Percentiles rank a stretch among this genome's conserved stretches.
These are phyloP conservation scores for Eupithecia tripunctaria DNA, from an alignment of 2,888 invertebrate species.

Conservation along the genomic window DNA sequence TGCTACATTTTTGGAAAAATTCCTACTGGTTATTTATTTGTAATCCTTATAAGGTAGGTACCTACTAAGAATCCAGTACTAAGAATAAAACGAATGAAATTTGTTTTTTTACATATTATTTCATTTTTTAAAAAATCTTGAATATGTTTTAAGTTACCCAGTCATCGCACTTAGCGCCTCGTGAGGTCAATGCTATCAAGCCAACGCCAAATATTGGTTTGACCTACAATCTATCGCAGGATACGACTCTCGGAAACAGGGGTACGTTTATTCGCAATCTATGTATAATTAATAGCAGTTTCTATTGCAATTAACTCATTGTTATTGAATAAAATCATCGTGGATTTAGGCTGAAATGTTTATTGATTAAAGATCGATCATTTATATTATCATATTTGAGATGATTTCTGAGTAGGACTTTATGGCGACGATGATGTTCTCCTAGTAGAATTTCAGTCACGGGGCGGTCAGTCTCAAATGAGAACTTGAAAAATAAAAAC, in stretches of 20 bases:
- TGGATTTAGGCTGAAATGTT: not conserved
- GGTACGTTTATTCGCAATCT: constrained; percentile 18
- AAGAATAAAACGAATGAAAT: too few relatives aligned
- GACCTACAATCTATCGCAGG: constrained; percentile 9
- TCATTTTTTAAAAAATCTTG: too few relatives aligned
- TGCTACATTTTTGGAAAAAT: too few relatives aligned
- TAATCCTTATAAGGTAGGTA: too few relatives aligned
- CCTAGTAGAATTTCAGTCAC: not conserved
- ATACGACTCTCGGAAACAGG: constrained; percentile 9
- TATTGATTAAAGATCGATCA: not conserved
- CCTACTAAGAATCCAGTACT: too few relatives aligned
- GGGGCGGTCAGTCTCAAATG: not conserved
- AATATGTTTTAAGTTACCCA: not conserved
- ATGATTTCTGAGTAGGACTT: too few relatives aligned
- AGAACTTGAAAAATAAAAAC: too few relatives aligned
- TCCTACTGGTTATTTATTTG: too few relatives aligned
- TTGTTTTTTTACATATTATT: too few relatives aligned
- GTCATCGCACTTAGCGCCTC: not conserved
- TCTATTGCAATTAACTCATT: constrained; percentile 18
- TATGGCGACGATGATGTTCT: too few relatives aligned
- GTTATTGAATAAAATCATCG: not conserved
- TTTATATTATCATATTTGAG: too few relatives aligned
- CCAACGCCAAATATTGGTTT: constrained; percentile 6
- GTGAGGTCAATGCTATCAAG: constrained; percentile 1
- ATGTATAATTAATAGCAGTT: constrained; percentile 28